Evolutionary conservation across 2,888 invertebrate species (phyloP).

Genomic region (Julus scanicus): DNA sequence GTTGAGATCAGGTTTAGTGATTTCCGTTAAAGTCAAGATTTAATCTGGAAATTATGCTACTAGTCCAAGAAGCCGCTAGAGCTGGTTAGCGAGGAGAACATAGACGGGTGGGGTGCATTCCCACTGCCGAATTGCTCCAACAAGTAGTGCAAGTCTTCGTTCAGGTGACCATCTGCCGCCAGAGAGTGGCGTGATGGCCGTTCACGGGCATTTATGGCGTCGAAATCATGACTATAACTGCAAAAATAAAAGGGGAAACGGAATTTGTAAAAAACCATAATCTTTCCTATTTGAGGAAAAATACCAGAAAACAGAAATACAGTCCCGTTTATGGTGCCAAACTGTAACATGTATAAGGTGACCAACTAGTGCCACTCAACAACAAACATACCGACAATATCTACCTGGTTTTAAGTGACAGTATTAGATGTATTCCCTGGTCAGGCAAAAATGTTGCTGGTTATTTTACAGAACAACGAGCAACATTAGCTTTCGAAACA

Average conservation of each 20-base stretch:
- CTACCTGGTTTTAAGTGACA: background rate
- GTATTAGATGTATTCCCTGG: no score
- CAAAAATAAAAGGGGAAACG: background rate
- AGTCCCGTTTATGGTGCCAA: background rate
- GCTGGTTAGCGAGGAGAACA: slow-evolving; percentile 15
- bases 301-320: background rate
- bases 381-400: background rate
- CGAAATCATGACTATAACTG: slow-evolving; percentile 52
- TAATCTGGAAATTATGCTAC: background rate
- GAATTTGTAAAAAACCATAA: background rate
- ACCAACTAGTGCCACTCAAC: background rate
- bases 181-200: slow-evolving; percentile 35
- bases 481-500: no score
- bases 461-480: no score
- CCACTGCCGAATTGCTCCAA: background rate
- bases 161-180: slow-evolving; percentile 32
- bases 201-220: background rate
- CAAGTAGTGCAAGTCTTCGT: slow-evolving; percentile 48
- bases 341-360: background rate
- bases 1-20: background rate
- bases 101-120: background rate
- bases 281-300: background rate
- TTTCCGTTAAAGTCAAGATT: background rate
- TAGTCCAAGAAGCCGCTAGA: slow-evolving; percentile 19
- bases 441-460: no score